phyloP scores from a whole-genome alignment of 2,888 invertebrate species.

The Perizoma affinitatum region DNA sequence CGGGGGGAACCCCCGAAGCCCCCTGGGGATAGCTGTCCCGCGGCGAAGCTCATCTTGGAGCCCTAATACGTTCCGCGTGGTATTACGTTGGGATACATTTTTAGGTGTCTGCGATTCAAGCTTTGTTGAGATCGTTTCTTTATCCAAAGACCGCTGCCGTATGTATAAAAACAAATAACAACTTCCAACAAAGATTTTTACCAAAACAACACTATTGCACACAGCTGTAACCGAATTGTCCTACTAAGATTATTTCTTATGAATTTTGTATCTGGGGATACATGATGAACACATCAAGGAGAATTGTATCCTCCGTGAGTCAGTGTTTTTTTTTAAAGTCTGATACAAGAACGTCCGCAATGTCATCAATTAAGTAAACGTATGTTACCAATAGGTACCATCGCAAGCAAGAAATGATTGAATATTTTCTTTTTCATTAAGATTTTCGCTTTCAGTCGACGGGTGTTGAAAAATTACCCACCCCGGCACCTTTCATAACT shows the following conservation, averaged over 20 bases:
- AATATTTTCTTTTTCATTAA: conserved; percentile 79
- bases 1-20: conserved; percentile 62
- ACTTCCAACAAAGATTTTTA: conserved; percentile 6
- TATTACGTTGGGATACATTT: conserved; percentile 78
- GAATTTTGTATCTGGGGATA: too few relatives aligned
- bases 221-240: not conserved
- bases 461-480: conserved; percentile 76
- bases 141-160: conserved; percentile 28
- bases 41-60: conserved; percentile 82
- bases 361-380: conserved; percentile 12
- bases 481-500: conserved; percentile 82
- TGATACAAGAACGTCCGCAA: conserved; percentile 11
- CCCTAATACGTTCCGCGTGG: conserved; percentile 79
- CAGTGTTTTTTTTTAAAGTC: not conserved
- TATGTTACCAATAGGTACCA: conserved; percentile 39
- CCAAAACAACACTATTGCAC: not conserved
- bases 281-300: too few relatives aligned
- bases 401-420: conserved; percentile 56
- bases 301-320: too few relatives aligned
- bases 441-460: conserved; percentile 70
- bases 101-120: conserved; percentile 57
- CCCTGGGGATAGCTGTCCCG: conserved; percentile 82
- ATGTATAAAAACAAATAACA: conserved; percentile 30
- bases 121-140: conserved; percentile 27
- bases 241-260: conserved; percentile 1